Conservation (phyloP, 2,797 vertebrate genomes). For the Tarsius wallacei region DNA sequence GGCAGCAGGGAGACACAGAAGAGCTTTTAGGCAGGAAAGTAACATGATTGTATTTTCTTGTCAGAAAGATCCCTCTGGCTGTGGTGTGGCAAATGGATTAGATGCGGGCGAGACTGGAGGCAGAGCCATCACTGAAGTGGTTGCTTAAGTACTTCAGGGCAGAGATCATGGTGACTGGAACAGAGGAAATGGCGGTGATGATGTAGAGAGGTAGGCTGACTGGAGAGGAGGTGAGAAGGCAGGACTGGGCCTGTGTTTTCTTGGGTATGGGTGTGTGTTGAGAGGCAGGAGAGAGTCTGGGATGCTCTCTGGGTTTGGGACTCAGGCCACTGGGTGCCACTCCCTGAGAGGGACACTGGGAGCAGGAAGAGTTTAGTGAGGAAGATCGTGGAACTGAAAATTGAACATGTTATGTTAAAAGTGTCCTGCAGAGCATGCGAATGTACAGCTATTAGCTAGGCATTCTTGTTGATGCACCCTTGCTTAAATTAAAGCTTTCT, state of each 20-base stretch:
- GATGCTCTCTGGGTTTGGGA: no score
- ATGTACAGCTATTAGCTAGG: no score
- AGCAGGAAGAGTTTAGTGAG: neutral
- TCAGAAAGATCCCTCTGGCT: neutral
- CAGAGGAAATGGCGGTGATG: neutral
- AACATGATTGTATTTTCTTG: neutral
- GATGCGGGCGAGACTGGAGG: neutral
- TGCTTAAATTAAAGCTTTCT: neutral
- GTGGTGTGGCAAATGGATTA: neutral
- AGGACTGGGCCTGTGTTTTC: neutral
- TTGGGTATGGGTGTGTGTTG: neutral
- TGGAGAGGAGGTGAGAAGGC: fast-evolving
- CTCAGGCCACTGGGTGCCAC: neutral
- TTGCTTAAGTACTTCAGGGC: neutral
- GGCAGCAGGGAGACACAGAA: neutral
- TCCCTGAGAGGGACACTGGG: neutral
- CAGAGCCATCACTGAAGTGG: no score
- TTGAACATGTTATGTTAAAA: neutral
- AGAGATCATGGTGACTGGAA: neutral
- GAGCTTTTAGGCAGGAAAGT: neutral
- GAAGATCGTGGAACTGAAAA: neutral
- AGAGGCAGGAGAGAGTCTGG: neutral
- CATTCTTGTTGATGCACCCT: neutral
- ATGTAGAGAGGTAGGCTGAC: fast-evolving
- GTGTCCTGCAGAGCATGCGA: neutral